Conservation (phyloP, 2,888 invertebrate species). For the Dexiosoma caninum region DNA sequence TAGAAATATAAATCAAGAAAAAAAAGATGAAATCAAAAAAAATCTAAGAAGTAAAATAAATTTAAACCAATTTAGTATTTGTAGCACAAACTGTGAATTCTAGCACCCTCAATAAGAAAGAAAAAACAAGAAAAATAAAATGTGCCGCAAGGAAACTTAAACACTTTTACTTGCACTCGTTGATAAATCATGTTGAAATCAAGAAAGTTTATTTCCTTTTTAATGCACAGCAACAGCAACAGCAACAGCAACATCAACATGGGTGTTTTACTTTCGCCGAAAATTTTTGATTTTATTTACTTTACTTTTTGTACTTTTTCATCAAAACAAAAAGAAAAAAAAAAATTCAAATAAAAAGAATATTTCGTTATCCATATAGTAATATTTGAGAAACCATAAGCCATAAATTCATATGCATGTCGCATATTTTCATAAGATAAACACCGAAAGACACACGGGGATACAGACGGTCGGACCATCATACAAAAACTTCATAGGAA, state of each 20-base stretch:
- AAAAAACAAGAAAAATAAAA: neutral
- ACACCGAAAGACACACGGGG: neutral
- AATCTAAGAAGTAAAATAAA: slow-evolving; percentile 19
- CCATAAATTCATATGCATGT: slow-evolving; percentile 58
- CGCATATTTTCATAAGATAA: slow-evolving; percentile 45
- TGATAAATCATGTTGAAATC: slow-evolving; percentile 14
- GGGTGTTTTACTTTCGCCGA: slow-evolving; percentile 58
- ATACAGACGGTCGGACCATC: slow-evolving; percentile 29
- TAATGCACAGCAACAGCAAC: too few relatives aligned
- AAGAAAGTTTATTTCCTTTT: slow-evolving; percentile 15
- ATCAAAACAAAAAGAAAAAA: neutral
- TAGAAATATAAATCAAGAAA: slow-evolving; percentile 25
- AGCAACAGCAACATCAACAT: neutral
- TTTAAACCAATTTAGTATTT: slow-evolving; percentile 47
- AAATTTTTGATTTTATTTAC: slow-evolving; percentile 27
- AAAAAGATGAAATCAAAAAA: slow-evolving; percentile 1
- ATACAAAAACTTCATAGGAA: slow-evolving; percentile 45
- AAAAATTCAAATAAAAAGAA: neutral
- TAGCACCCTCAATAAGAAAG: slow-evolving; percentile 11
- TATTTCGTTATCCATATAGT: neutral
- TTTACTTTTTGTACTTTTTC: slow-evolving; percentile 3
- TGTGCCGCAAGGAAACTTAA: slow-evolving; percentile 35
- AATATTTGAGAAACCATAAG: slow-evolving; percentile 35
- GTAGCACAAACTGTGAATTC: slow-evolving; percentile 9
- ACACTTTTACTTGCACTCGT: slow-evolving; percentile 50